Evolutionary conservation across 2,113 vertebrate genomes (phyloP).

Genomic region (Channa maculata): DNA sequence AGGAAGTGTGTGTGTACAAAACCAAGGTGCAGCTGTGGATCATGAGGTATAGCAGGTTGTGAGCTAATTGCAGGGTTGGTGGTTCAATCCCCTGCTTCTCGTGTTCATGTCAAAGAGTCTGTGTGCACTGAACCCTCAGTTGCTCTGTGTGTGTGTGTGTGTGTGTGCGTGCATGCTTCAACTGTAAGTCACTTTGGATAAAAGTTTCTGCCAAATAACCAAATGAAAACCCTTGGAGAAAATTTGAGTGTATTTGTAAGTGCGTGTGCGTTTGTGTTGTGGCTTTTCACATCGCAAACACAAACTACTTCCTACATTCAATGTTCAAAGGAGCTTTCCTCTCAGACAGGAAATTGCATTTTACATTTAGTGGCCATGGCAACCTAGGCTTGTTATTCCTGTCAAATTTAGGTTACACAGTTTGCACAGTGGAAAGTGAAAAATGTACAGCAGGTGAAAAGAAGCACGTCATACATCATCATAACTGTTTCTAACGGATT

Average conservation of each 20-base stretch:
- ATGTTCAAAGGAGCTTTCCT: slow-evolving; percentile 28
- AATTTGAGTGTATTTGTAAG: not conserved
- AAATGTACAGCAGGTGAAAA: slow-evolving; percentile 4
- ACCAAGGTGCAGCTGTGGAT: not conserved
- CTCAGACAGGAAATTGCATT: slow-evolving; percentile 54
- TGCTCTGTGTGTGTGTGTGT: not conserved
- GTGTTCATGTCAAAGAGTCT: too few relatives aligned
- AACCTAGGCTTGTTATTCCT: slow-evolving; percentile 35
- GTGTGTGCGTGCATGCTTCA: not conserved
- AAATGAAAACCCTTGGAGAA: too few relatives aligned
- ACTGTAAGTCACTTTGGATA: too few relatives aligned
- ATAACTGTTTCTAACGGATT: too few relatives aligned
- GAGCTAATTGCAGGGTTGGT: too few relatives aligned
- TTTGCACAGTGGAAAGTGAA: slow-evolving; percentile 4
- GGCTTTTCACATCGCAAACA: slow-evolving; percentile 32
- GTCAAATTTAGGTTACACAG: slow-evolving; percentile 34
- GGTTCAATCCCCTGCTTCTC: too few relatives aligned
- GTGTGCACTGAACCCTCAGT: too few relatives aligned
- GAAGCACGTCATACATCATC: too few relatives aligned
- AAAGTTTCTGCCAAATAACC: too few relatives aligned
- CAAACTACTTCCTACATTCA: slow-evolving; percentile 9
- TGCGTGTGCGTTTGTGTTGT: not conserved
- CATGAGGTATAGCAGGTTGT: too few relatives aligned
- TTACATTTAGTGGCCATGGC: slow-evolving; percentile 56
- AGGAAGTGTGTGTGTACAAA: not conserved